These are phyloP conservation scores for Cervus canadensis DNA, from an alignment of 2,113 vertebrate species.

Conservation along the genomic window DNA sequence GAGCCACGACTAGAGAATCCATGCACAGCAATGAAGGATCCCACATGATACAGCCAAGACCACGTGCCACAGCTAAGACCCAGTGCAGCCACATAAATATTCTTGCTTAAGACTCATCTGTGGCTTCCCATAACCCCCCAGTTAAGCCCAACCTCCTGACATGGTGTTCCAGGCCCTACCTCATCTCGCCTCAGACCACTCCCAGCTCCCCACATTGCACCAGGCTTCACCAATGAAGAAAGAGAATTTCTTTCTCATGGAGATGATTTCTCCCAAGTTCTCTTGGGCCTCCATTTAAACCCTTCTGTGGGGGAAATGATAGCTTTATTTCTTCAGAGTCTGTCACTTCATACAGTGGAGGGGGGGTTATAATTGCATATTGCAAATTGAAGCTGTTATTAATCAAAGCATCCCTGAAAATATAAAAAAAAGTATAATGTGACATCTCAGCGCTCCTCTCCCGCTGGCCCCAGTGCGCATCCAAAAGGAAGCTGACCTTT, in stretches of 20 bases:
- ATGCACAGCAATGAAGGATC: rapidly evolving
- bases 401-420: slow-evolving; percentile 64
- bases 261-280: not conserved
- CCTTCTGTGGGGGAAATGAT: not conserved
- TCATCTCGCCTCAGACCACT: not conserved
- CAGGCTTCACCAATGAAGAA: not conserved
- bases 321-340: slow-evolving; percentile 15
- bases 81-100: not conserved
- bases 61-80: not conserved
- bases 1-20: not conserved
- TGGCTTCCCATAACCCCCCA: not conserved
- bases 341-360: not conserved
- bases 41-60: not conserved
- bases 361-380: slow-evolving; percentile 21
- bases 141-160: not conserved
- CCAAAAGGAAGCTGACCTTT: slow-evolving; percentile 76
- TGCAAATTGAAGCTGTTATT: slow-evolving; percentile 61
- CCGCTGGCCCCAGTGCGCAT: slow-evolving; percentile 45
- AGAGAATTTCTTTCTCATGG: not conserved
- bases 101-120: not conserved
- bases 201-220: not conserved
- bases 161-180: not conserved
- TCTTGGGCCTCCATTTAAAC: not conserved
- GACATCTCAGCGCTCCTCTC: slow-evolving; percentile 62
- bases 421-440: slow-evolving; percentile 37